Base-by-base conservation (phyloP, 2,888 invertebrate species). In the Amiota mariae region DNA sequence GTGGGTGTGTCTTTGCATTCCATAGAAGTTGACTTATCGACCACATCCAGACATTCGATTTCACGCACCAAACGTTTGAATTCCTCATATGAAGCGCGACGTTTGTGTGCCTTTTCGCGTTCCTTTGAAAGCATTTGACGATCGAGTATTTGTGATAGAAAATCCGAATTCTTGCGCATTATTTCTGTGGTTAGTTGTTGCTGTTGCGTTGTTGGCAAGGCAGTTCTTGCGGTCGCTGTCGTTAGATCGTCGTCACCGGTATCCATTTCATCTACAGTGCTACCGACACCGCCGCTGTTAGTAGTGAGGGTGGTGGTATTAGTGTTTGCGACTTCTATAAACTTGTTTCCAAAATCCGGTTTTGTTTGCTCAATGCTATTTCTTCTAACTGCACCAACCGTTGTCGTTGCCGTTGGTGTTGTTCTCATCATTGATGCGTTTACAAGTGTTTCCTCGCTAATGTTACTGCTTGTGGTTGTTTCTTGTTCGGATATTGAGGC, bases 1-100 rank as follows among this genome's bases (percentile, higher is more conserved):
- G 61, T 57, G 36, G 51, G 59, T 61, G 59, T 71, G 61, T 61
- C 61, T n/a, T 13, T 20, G 46, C 61, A 59, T 48, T 71, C 24
- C 10, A 13, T n/a, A 56, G 63, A n/a, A 48, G 56, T n/a, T 11
- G 47, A 63, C 9, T 49, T 47, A 13, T 49, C 51, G 67, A 72
- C 74, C 72, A 76, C 73, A n/a, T 72, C 76, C 48, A 78, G 74
- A 67, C 76, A 80, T 73, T 89, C 89, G 75, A 87, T 87, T 77
- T 90, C 89, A 77, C 87, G 86, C 68, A 89, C 88, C 73, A 90
- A 83, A 74, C 87, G 88, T 77, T 90, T 90, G 74, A 90, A 90
- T 81, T 90, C 90, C 78, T 90, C 90, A 76, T 90, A 90, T 11
- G 90, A 90, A 79, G 90, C 90, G 75, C 90, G 87, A 46, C 90